Evolutionary conservation across 2,888 invertebrate species (phyloP).

Genomic region (Hypomecis atomaria): DNA sequence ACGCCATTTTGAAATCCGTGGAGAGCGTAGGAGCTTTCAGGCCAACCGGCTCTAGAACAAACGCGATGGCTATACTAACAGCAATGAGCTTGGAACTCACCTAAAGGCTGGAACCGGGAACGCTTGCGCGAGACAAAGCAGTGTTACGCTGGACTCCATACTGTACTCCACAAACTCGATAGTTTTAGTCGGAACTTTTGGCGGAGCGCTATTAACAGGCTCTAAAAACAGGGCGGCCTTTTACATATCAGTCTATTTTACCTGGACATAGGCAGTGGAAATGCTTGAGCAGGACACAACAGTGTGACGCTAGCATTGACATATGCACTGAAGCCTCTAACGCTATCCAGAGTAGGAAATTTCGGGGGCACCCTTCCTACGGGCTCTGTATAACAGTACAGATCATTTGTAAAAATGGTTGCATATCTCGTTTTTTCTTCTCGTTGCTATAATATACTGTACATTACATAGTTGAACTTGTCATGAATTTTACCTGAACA

Average conservation of each 20-base stretch:
- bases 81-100: constrained; percentile 73
- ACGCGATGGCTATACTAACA: constrained; percentile 42
- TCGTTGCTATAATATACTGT: constrained; percentile 19
- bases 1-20: constrained; percentile 85
- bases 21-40: constrained; percentile 87
- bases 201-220: constrained; percentile 88
- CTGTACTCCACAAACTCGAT: constrained; percentile 76
- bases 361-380: constrained; percentile 87
- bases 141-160: constrained; percentile 82
- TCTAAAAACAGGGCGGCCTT: constrained; percentile 81
- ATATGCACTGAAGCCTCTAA: constrained; percentile 80
- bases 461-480: constrained; percentile 16
- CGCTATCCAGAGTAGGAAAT: constrained; percentile 89
- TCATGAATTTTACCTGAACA: constrained; percentile 85
- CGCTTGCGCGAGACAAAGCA: constrained; percentile 89
- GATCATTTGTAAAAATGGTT: background rate
- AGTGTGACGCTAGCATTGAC: constrained; percentile 85
- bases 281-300: constrained; percentile 89
- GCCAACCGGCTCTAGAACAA: constrained; percentile 84
- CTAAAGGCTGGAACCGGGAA: constrained; percentile 88
- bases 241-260: constrained; percentile 62
- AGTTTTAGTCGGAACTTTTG: constrained; percentile 86
- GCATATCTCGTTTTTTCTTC: background rate
- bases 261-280: constrained; percentile 87
- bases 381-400: constrained; percentile 76